Evolutionary conservation across 1,140 invertebrate genomes (phyloP).

Genomic region (Linepithema humile): DNA sequence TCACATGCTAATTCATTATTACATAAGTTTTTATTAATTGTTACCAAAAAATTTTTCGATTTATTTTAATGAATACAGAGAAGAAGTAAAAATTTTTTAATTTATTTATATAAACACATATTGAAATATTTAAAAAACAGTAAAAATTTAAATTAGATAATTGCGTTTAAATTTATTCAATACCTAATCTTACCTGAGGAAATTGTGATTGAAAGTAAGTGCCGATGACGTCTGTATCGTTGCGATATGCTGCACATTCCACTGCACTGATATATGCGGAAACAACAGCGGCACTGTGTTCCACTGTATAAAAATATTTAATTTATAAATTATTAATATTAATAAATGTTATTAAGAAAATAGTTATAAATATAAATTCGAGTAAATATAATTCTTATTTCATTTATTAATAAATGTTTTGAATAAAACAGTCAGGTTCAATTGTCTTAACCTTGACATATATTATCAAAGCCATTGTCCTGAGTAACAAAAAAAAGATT

Average conservation of each 20-base stretch:
- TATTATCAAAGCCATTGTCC: too few relatives aligned
- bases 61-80: too few relatives aligned
- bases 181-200: slow-evolving; percentile 75
- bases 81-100: too few relatives aligned
- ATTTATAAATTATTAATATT: not conserved
- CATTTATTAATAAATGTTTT: too few relatives aligned
- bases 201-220: slow-evolving; percentile 82
- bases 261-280: slow-evolving; percentile 77
- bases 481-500: too few relatives aligned
- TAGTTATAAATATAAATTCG: too few relatives aligned
- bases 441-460: too few relatives aligned
- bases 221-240: slow-evolving; percentile 73
- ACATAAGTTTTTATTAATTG: not conserved
- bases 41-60: too few relatives aligned
- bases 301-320: slow-evolving; percentile 45
- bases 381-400: too few relatives aligned
- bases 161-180: not conserved
- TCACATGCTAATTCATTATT: not conserved
- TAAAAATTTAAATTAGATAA: not conserved
- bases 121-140: not conserved
- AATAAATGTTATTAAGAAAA: too few relatives aligned
- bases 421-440: too few relatives aligned
- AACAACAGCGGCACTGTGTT: slow-evolving; percentile 78
- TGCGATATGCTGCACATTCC: slow-evolving; percentile 74
- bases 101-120: too few relatives aligned